phyloP scores from a whole-genome alignment of 2,888 invertebrate genomes.

The Caenorhabditis japonica region DNA sequence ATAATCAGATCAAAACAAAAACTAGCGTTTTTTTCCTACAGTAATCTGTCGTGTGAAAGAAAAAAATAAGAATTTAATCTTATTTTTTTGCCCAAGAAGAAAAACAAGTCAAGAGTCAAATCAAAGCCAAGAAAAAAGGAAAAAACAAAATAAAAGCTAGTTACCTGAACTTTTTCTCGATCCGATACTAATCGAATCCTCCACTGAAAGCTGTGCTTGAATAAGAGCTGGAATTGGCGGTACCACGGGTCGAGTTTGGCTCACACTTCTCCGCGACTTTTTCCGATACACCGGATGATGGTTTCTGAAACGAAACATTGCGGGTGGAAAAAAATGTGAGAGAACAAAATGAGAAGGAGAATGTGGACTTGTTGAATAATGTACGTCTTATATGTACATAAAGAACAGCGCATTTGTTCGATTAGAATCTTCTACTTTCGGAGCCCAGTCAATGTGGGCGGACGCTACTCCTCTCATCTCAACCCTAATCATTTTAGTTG shows the following conservation, averaged over 20 bases:
- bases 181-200: conserved; percentile 46
- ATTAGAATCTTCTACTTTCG: conserved; percentile 6
- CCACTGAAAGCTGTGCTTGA: conserved; percentile 35
- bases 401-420: conserved; percentile 29
- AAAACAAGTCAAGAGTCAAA: too few relatives aligned
- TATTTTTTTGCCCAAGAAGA: too few relatives aligned
- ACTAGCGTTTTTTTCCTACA: too few relatives aligned
- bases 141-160: conserved; percentile 7
- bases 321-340: neutral
- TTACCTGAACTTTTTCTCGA: conserved; percentile 52
- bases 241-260: conserved; percentile 40
- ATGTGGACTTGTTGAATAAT: conserved; percentile 11
- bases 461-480: neutral
- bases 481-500: conserved; percentile 43
- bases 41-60: too few relatives aligned
- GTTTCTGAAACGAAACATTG: conserved; percentile 29
- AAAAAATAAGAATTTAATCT: too few relatives aligned
- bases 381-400: conserved; percentile 18
- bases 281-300: conserved; percentile 41
- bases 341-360: neutral
- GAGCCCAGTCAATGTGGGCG: conserved; percentile 14
- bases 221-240: conserved; percentile 46
- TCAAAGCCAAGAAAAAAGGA: too few relatives aligned
- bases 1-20: too few relatives aligned
- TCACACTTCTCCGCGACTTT: conserved; percentile 47